These are phyloP conservation scores for Bruchidius siliquastri DNA, from an alignment of 2,888 invertebrate genomes.

Conservation along the genomic window DNA sequence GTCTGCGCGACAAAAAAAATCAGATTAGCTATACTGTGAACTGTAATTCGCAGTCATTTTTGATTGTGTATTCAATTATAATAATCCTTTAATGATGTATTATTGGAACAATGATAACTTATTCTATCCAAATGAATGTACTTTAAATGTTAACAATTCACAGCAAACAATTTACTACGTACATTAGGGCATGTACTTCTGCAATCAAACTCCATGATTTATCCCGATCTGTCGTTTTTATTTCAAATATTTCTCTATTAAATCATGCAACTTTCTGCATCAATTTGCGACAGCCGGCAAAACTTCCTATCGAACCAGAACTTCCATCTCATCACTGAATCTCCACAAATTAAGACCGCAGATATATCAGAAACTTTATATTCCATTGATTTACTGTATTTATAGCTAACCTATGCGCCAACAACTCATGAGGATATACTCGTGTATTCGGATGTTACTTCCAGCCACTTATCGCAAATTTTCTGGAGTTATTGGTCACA, in stretches of 20 bases:
- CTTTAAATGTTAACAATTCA: too few species aligned
- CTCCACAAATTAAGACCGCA: conserved; percentile 8
- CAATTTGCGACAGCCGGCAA: neutral
- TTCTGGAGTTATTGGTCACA: neutral
- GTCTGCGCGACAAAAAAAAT: too few species aligned
- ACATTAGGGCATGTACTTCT: too few species aligned
- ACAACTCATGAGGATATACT: neutral
- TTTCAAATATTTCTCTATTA: neutral
- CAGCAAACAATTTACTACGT: too few species aligned
- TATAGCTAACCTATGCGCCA: conserved; percentile 12
- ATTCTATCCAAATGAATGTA: too few species aligned
- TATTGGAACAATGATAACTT: too few species aligned
- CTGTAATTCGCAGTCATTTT: too few species aligned
- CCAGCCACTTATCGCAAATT: neutral
- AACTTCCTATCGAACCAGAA: neutral
- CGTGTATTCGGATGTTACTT: neutral
- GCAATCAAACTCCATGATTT: neutral
- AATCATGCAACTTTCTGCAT: neutral
- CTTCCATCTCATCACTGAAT: conserved; percentile 6
- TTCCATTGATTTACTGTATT: conserved; percentile 12
- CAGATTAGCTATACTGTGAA: too few species aligned
- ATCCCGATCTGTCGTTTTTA: neutral
- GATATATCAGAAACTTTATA: conserved; percentile 13
- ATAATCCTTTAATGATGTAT: too few species aligned
- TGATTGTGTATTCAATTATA: too few species aligned